Evolutionary conservation across 1,140 invertebrate genomes (phyloP), one percentile per base, ranked within the genome.

Genomic region (Rhyzopertha dominica): DNA sequence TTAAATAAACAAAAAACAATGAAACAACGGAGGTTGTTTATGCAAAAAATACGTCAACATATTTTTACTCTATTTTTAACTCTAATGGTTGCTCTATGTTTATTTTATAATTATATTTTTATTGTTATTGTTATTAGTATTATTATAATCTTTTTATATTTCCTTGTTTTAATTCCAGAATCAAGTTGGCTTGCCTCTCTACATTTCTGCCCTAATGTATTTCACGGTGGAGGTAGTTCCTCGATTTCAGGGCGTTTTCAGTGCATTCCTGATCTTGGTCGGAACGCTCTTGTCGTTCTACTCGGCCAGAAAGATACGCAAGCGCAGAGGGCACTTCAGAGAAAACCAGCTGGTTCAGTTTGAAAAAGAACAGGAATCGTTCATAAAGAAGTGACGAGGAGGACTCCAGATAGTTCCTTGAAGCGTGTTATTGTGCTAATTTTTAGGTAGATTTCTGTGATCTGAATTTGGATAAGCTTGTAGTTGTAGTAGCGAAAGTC

Each of bases 151-250:
- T 28, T 38, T 12, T 43, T 32, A 38, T 37, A 26, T 30, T 25
- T 52, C 47, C 34, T 31, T 36, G 35, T 8, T 52, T 63, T 66
- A 45, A 49, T 70, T 74, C 59, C 67, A 79, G 77, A 70, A 74
- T 53, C 76, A 78, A 71, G 68, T 71, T 29, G 70, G 77, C 47
- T 64, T 84, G 5, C 76, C 78, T 3, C 56, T 60, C 32, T 67
- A 70, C 36, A 72, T 80, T 12, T 54, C 62, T 29, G 42, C 51
- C 23, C 55, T 74, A 1, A 66, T 78, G 28, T 76, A 74, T 47
- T 69, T 74, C 34, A 67, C 61, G 42, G 67, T 70, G 1, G 67
- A 70, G 0, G 48, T 77, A 7, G 32, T 76, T 36, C 75, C 75
- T 3, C 30, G 35, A n/a, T 17, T 47, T 4, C 53, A 60, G 36